phyloP scores from a whole-genome alignment of 2,113 vertebrate species.

The Phyllostomus discolor region DNA sequence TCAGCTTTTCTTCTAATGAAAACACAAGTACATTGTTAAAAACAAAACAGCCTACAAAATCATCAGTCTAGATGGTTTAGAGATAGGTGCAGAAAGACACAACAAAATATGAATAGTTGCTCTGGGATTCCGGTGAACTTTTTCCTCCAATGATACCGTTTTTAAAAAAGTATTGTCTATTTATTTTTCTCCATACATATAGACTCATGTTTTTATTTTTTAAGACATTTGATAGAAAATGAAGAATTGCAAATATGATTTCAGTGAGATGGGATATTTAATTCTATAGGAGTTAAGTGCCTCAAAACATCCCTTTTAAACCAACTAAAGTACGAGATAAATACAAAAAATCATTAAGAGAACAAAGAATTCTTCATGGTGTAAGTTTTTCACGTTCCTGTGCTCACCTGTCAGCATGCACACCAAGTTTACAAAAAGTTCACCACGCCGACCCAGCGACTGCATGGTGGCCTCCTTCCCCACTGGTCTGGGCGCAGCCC shows the following conservation, averaged over 20 bases:
- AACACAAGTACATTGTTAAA: neutral
- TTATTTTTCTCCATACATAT: neutral
- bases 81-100: neutral
- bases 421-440: neutral
- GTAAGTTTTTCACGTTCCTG: neutral
- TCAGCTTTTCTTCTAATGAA: neutral
- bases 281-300: neutral
- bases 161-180: neutral
- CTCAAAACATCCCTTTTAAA: neutral
- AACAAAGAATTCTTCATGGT: neutral
- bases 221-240: neutral
- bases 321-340: neutral
- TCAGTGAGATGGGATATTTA: neutral
- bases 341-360: neutral
- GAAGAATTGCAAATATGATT: neutral
- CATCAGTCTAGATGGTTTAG: neutral
- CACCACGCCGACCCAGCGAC: fast-evolving
- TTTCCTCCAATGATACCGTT: neutral
- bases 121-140: neutral
- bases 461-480: neutral
- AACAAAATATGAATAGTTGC: neutral
- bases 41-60: neutral
- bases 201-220: neutral
- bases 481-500: fast-evolving
- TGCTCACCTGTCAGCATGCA: neutral